Percentiles rank a stretch among this genome's conserved stretches.
phyloP scores from a whole-genome alignment of 2,888 invertebrate genomes.

The Pediacus dermestoides region DNA sequence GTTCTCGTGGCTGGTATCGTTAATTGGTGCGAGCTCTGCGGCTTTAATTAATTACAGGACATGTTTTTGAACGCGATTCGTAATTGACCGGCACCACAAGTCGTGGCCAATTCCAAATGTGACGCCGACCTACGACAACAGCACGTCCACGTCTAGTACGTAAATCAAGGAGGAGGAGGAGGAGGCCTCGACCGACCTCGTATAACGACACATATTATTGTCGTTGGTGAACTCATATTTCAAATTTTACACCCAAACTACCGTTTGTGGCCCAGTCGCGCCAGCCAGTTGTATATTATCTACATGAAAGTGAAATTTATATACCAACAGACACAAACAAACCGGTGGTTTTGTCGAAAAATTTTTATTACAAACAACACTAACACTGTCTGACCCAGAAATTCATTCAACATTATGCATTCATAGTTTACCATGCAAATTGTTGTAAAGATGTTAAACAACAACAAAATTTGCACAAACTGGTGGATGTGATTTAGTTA shows the following conservation, averaged over 20 bases:
- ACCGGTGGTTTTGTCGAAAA: too few relatives aligned
- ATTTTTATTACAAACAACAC: too few relatives aligned
- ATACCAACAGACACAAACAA: too few relatives aligned
- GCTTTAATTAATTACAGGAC: conserved; percentile 40
- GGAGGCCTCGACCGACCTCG: conserved; percentile 24
- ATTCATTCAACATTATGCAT: too few relatives aligned
- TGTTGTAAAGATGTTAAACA: too few relatives aligned
- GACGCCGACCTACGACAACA: conserved; percentile 35
- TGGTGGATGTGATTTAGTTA: too few relatives aligned
- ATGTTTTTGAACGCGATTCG: conserved; percentile 40
- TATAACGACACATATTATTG: conserved; percentile 30
- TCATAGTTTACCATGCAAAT: too few relatives aligned
- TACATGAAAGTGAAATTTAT: conserved; percentile 32
- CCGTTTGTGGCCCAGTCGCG: conserved; percentile 28
- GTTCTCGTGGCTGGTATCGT: conserved; percentile 37
- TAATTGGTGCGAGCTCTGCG: conserved; percentile 36
- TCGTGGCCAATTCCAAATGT: conserved; percentile 14
- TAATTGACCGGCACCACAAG: conserved; percentile 31
- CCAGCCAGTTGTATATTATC: too few relatives aligned
- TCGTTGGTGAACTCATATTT: conserved; percentile 33
- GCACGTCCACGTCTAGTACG: conserved; percentile 29
- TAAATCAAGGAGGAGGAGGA: conserved; percentile 32
- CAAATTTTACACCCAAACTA: conserved; percentile 34
- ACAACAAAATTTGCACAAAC: too few relatives aligned
- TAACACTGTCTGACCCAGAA: too few relatives aligned